Base-by-base conservation (phyloP, 2,888 invertebrate species). In the Hypselothyrea guttata region DNA sequence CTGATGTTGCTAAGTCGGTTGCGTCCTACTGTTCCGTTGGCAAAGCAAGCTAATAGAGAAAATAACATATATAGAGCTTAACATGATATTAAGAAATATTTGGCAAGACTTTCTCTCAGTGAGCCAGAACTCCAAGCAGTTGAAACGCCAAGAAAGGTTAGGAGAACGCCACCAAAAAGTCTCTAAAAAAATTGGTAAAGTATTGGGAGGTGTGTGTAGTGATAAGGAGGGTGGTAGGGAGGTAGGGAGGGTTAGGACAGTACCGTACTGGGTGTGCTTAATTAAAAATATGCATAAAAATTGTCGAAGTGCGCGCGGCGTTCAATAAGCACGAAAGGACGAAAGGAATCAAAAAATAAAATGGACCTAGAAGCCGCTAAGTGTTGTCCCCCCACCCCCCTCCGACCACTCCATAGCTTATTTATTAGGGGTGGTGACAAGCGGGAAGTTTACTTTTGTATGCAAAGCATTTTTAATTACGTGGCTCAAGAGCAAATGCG, bases 251-350 rank as follows among this genome's bases (percentile, higher is more conserved):
- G 2, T 37, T 16, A 16, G 16, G n/a, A 18, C 38, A n/a, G 74
- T n/a, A n/a, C n/a, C n/a, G n/a, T n/a, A n/a, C n/a, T n/a, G n/a
- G n/a, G n/a, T n/a, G 74, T 67, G 71, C 73, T 74, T 74, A 76
- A 74, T 74, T 74, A 74, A 76, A 75, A 75, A 34, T 22, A 22
- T 71, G 55, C 71, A 72, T 52, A 68, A 59, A 59, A 59, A 59
- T 57, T 38, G 18, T 38, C 38, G 38, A 38, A 18, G 37, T 18
- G 18, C 54, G 34, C 46, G 7, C 48, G 57, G 66, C 69, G 75
- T 69, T 65, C 53, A 47, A 48, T 72, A 60, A 44, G 42, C 22
- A 34, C 33, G 18, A 13, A 13, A 16, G 13, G 44, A 28, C 7
- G 35, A 45, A 18, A 13, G 7, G 16, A 8, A 37, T 16, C 2